Conservation (phyloP, 2,797 vertebrate genomes). For the Choloepus didactylus region DNA sequence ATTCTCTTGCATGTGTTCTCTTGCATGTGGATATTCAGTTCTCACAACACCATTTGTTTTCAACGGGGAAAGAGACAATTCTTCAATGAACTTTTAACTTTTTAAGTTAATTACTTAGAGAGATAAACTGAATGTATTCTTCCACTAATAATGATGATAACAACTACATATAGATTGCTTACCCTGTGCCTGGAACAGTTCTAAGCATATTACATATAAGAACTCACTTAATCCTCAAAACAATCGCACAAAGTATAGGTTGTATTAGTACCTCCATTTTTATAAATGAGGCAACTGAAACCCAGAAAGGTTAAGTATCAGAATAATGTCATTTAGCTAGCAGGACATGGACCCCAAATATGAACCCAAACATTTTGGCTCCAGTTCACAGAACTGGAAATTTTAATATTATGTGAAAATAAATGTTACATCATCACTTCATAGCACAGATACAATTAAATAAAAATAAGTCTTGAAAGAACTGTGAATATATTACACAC, state of each 20-base stretch:
- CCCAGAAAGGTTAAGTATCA: background rate
- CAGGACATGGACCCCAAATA: background rate
- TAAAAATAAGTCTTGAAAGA: constrained; percentile 8
- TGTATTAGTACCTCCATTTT: constrained; percentile 12
- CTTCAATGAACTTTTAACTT: background rate
- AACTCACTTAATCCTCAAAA: constrained; percentile 37
- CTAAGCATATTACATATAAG: background rate
- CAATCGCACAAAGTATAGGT: background rate
- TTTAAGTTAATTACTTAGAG: constrained; percentile 29
- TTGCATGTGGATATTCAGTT: no score
- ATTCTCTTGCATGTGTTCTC: no score
- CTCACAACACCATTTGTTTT: no score
- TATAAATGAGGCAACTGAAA: constrained; percentile 35
- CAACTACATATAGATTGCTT: background rate
- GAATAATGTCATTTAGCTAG: background rate
- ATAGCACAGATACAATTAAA: constrained; percentile 3
- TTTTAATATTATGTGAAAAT: background rate
- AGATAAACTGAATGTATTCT: background rate
- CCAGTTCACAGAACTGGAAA: background rate
- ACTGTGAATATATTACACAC: background rate
- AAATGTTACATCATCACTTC: background rate
- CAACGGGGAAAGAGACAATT: no score
- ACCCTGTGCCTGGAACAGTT: background rate
- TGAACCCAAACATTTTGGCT: background rate
- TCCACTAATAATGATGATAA: background rate